Base-by-base conservation (phyloP, 2,888 invertebrate genomes). In the Eurytoma adleriae region DNA sequence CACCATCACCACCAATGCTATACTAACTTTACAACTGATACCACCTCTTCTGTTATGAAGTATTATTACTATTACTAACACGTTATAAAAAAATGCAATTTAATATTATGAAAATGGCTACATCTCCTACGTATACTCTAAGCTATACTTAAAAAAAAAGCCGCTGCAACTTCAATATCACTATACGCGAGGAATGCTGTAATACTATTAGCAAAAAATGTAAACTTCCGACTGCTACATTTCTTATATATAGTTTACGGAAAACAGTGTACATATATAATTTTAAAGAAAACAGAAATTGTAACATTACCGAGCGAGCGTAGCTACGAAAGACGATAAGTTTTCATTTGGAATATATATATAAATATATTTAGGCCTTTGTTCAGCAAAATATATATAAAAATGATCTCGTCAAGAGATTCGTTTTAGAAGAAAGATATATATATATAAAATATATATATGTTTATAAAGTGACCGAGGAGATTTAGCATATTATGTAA, bases 1-100 rank as follows among this genome's bases (percentile, higher is more conserved):
- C 84, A 86, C 85, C 84, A 85, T 82, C 84, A 85, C 83, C 83
- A 86, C 85, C 85, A 85, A 83, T 85, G 83, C 84, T 85, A 85
- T 85, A 86, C 83, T 84, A 85, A 84, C 84, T 83, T 80, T 66
- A 74, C 64, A 75, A 78, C 67, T 79, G 74, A 79, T 83, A 77
- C 67, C 66, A 72, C 54, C 40, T 78, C 75, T 82, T 81, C 68
- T 76, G 70, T 78, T 79, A 77, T 70, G 54, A 57, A 75, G 56
- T 76, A 79, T 62, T 40, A 79, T 52, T 72, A 80, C 52, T 73
- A 73, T 48, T 40, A 75, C 13, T 59, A 67, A 78, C 12, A 48
- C 61, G 24, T 66, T 71, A 66, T 56, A 56, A 77, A 64, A 14
- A 71, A 67, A 77, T 64, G n/a, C 18, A 75, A 78, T 70, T 79